Conservation (phyloP, 2,888 invertebrate species). For the Meta bourneti region DNA sequence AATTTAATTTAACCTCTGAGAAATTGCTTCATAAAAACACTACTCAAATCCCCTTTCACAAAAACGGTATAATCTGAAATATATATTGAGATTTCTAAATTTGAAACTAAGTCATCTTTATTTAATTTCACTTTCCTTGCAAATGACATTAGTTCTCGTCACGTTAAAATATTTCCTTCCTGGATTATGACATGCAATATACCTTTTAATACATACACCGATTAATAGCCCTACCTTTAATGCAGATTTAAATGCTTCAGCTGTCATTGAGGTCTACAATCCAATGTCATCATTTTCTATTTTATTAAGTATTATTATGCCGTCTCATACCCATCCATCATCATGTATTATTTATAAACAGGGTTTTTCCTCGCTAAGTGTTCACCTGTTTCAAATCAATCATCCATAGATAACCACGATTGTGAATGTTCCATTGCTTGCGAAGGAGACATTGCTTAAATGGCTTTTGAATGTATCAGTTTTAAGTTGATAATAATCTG, state of each 20-base stretch:
- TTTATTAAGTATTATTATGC: neutral
- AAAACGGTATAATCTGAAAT: too few species aligned
- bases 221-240: neutral
- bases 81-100: too few species aligned
- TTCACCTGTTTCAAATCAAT: neutral
- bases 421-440: neutral
- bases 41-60: too few species aligned
- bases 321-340: neutral
- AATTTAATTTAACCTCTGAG: too few species aligned
- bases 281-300: neutral
- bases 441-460: neutral
- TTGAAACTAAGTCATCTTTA: too few species aligned
- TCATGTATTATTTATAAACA: slow-evolving; percentile 1
- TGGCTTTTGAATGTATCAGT: neutral
- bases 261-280: neutral
- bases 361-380: neutral
- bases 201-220: neutral
- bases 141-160: too few species aligned
- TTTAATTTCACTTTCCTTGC: too few species aligned
- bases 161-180: too few species aligned
- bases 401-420: neutral
- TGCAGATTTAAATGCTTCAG: neutral
- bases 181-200: neutral
- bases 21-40: too few species aligned
- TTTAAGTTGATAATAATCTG: neutral